Conservation (phyloP, 2,113 vertebrate genomes). For the Edolisoma coerulescens region DNA sequence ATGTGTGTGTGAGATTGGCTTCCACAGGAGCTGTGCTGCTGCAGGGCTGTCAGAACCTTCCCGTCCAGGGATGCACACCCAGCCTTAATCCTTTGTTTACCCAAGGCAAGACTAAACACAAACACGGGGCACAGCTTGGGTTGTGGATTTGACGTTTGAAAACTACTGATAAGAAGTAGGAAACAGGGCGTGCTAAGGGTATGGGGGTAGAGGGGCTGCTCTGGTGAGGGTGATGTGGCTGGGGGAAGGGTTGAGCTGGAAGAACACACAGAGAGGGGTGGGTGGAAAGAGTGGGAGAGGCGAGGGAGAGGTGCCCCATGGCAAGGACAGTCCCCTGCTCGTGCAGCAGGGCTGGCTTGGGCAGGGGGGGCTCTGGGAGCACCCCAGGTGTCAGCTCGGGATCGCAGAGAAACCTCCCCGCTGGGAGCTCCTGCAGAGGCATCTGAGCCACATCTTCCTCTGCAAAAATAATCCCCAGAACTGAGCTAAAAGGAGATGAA, state of each 20-base stretch:
- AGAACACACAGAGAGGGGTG: neutral
- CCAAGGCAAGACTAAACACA: constrained; percentile 12
- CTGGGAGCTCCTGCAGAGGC: accelerated
- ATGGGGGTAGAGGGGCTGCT: neutral
- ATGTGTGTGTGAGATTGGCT: neutral
- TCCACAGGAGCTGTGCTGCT: neutral
- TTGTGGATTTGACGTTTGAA: neutral
- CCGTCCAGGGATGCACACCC: neutral
- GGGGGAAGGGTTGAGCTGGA: neutral
- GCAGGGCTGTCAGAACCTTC: neutral
- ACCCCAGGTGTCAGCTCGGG: neutral
- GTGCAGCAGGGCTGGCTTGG: neutral
- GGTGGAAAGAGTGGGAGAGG: neutral
- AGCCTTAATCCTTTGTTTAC: constrained; percentile 36
- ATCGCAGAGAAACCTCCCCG: neutral
- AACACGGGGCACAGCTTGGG: neutral
- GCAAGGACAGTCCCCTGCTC: neutral
- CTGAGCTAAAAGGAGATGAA: neutral
- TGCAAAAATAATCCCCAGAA: neutral
- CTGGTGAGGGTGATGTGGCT: neutral
- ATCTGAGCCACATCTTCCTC: neutral
- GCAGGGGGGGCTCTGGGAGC: neutral
- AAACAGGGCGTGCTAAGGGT: neutral
- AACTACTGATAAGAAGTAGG: neutral
- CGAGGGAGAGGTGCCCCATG: neutral